Percentiles rank a stretch among this genome's conserved stretches.
These are phyloP conservation scores for Cancer borealis DNA, from an alignment of 2,888 invertebrate species.

Conservation along the genomic window DNA sequence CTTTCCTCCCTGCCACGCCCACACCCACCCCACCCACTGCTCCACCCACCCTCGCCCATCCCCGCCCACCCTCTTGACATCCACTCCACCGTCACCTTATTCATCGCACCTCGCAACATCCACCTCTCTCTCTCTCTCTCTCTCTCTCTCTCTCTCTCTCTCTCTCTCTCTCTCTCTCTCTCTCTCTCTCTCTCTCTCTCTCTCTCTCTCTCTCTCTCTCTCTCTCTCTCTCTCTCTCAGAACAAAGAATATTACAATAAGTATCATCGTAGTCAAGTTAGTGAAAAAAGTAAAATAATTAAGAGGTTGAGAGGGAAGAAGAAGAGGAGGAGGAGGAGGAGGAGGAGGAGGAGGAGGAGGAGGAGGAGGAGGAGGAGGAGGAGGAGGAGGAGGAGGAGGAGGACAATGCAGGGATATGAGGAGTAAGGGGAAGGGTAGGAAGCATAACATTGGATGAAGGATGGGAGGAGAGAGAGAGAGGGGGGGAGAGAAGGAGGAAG, in stretches of 20 bases:
- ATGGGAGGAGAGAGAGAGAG: background rate
- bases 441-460: background rate
- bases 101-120: background rate
- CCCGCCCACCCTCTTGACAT: background rate
- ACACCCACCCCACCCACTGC: background rate
- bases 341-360: no score
- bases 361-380: no score
- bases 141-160: background rate
- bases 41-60: background rate
- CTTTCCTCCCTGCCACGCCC: background rate
- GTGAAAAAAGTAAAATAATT: conserved; percentile 36
- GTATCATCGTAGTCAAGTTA: conserved; percentile 56
- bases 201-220: background rate
- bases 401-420: background rate
- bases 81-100: background rate
- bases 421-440: background rate
- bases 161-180: background rate
- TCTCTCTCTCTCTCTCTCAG: background rate
- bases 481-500: background rate
- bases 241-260: background rate
- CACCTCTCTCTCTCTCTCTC: background rate
- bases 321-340: background rate
- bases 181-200: background rate
- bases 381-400: background rate
- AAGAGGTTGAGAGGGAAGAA: background rate